phyloP scores from a whole-genome alignment of 2,797 vertebrate genomes.

The Ptychobarbus kaznakovi region DNA sequence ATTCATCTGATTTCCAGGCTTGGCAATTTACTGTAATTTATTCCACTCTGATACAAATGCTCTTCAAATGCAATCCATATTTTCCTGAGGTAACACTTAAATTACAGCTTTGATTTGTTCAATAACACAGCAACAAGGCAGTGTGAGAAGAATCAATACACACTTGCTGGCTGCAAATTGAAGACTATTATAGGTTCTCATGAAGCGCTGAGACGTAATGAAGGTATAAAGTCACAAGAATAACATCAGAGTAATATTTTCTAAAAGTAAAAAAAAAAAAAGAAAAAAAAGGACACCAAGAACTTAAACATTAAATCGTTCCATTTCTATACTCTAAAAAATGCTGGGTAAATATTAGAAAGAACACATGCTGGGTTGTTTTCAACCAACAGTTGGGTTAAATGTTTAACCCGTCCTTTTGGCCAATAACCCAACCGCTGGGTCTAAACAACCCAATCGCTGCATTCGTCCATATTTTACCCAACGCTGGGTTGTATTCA shows the following conservation, averaged over 20 bases:
- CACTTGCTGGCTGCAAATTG: slow-evolving; percentile 60
- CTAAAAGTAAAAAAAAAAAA: background rate
- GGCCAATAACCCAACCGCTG: too few species aligned
- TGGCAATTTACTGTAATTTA: slow-evolving; percentile 52
- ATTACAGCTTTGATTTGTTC: slow-evolving; percentile 61
- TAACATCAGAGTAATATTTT: slow-evolving; percentile 6
- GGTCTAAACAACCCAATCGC: too few species aligned
- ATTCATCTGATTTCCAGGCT: slow-evolving; percentile 53
- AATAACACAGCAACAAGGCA: slow-evolving; percentile 51
- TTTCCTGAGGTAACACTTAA: slow-evolving; percentile 55
- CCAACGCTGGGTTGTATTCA: too few species aligned
- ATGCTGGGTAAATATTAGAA: too few species aligned
- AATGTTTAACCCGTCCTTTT: too few species aligned
- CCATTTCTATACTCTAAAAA: background rate
- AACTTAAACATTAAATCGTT: slow-evolving; percentile 1
- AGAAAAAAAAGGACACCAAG: too few species aligned
- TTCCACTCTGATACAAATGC: slow-evolving; percentile 52
- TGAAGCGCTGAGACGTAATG: slow-evolving; percentile 46
- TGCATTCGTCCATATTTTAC: too few species aligned
- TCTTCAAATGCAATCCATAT: slow-evolving; percentile 53
- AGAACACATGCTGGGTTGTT: too few species aligned
- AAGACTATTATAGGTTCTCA: slow-evolving; percentile 58
- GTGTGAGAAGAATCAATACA: slow-evolving; percentile 58
- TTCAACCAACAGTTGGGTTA: too few species aligned
- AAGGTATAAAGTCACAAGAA: slow-evolving; percentile 21